Conservation (phyloP, 2,888 invertebrate genomes). For the Sylvicola cinctus region DNA sequence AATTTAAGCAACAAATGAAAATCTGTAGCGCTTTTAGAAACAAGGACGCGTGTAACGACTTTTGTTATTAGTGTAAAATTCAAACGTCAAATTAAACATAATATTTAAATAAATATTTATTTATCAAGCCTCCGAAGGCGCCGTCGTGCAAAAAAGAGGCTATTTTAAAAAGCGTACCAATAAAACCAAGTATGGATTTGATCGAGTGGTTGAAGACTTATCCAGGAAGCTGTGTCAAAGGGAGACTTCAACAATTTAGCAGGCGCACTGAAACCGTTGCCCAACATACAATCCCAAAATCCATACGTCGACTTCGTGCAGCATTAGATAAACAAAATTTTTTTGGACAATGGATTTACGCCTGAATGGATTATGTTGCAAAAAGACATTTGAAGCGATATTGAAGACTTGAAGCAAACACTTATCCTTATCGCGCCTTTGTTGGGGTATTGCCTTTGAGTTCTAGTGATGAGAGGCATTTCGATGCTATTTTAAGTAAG, state of each 20-base stretch:
- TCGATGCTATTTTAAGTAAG: conserved; percentile 31
- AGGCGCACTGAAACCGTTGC: conserved; percentile 65
- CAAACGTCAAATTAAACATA: too few species aligned
- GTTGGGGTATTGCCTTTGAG: conserved; percentile 37
- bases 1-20: too few species aligned
- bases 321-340: conserved; percentile 30
- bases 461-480: conserved; percentile 29
- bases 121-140: conserved; percentile 34
- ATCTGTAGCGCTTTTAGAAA: too few species aligned
- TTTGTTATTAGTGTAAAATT: too few species aligned
- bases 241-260: conserved; percentile 74
- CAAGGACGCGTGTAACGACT: too few species aligned
- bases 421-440: conserved; percentile 34
- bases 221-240: conserved; percentile 74
- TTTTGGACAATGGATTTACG: conserved; percentile 60
- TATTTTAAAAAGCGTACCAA: conserved; percentile 44
- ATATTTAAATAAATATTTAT: too few species aligned
- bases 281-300: conserved; percentile 41
- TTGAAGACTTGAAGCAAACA: conserved; percentile 31
- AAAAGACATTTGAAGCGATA: conserved; percentile 59
- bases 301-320: conserved; percentile 79
- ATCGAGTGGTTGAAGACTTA: conserved; percentile 80
- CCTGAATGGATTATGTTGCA: conserved; percentile 80
- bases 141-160: conserved; percentile 41
- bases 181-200: conserved; percentile 64